Conservation (phyloP, 2,888 invertebrate genomes). For the Aphidius colemani region DNA sequence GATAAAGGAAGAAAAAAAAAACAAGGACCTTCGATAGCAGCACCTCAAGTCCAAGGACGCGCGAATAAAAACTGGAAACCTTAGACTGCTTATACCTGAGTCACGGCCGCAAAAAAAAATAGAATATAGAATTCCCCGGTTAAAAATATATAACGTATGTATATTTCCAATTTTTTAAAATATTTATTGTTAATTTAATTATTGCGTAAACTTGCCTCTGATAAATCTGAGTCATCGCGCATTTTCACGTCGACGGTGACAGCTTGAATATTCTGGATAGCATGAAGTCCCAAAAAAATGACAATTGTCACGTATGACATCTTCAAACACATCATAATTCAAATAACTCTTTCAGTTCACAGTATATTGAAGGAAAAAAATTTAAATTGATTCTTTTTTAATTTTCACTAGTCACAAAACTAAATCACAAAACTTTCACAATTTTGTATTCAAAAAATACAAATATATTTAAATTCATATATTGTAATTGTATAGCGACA, state of each 20-base stretch:
- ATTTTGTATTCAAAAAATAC: not conserved
- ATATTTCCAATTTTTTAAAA: not conserved
- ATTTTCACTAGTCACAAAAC: not conserved
- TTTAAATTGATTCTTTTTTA: not conserved
- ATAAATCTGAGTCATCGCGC: conserved; percentile 52
- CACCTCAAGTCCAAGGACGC: conserved; percentile 29
- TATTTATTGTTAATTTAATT: not conserved
- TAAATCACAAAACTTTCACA: not conserved
- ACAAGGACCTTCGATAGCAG: not conserved
- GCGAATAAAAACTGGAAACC: conserved; percentile 13
- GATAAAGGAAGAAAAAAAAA: not conserved
- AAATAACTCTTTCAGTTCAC: conserved; percentile 9
- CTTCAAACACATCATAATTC: conserved; percentile 27
- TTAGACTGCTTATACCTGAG: conserved; percentile 13
- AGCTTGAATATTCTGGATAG: conserved; percentile 31
- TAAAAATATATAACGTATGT: not conserved
- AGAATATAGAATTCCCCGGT: conserved; percentile 6
- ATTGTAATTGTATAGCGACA: not conserved
- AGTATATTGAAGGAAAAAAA: conserved; percentile 1
- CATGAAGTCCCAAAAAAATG: conserved; percentile 28
- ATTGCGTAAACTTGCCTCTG: conserved; percentile 41
- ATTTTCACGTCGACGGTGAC: conserved; percentile 51
- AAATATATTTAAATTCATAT: no score
- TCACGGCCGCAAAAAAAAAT: conserved; percentile 10
- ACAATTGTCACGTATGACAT: conserved; percentile 27